These are phyloP conservation scores for Falco naumanni DNA, from an alignment of 2,797 vertebrate species.

Conservation along the genomic window DNA sequence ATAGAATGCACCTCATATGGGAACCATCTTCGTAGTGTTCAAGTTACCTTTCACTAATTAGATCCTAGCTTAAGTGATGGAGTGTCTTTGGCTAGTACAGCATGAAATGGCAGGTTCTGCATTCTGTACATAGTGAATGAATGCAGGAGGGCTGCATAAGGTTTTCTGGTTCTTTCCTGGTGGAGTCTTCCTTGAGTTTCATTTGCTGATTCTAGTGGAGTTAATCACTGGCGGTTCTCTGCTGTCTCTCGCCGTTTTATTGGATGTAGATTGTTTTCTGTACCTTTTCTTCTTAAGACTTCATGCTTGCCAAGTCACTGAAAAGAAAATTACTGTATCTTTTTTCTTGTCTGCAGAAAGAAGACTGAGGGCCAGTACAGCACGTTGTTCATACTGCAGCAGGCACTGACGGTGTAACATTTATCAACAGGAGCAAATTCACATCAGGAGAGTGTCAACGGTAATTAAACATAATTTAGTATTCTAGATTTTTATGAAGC, in stretches of 20 bases:
- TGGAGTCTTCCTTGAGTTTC: background rate
- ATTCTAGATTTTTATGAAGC: background rate
- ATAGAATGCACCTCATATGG: accelerated
- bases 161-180: background rate
- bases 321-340: background rate
- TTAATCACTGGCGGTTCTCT: background rate
- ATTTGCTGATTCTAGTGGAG: background rate
- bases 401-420: background rate
- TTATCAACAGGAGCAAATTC: background rate
- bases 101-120: background rate
- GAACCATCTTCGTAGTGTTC: background rate
- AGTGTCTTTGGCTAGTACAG: background rate
- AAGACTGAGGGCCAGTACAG: background rate
- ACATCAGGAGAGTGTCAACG: background rate
- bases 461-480: background rate
- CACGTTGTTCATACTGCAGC: background rate
- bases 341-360: background rate
- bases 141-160: accelerated
- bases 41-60: background rate
- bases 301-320: background rate
- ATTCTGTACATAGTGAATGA: background rate
- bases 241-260: background rate
- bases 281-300: background rate
- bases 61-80: background rate
- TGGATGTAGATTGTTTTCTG: background rate